Evolutionary conservation across 2,888 invertebrate genomes (phyloP).

Genomic region (Pilophorus perplexus): DNA sequence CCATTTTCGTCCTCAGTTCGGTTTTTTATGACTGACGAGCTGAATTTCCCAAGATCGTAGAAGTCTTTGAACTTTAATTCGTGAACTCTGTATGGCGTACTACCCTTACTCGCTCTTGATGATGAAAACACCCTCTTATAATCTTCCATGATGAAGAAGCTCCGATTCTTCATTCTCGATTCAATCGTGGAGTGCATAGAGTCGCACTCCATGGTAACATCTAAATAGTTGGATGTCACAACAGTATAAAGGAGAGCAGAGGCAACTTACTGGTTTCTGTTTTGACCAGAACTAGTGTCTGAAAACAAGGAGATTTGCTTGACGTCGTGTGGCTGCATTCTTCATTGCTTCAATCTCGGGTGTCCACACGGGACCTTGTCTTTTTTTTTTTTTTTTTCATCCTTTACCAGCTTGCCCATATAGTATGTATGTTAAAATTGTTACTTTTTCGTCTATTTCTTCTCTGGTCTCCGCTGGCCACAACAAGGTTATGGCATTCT

Average conservation of each 20-base stretch:
- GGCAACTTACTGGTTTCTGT: too few species aligned
- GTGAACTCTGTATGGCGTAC: too few species aligned
- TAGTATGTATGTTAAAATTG: not conserved
- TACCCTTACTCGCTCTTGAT: too few species aligned
- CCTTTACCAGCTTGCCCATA: not conserved
- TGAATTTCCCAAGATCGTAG: too few species aligned
- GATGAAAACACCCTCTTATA: too few species aligned
- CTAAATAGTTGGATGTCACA: too few species aligned
- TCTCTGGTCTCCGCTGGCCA: not conserved
- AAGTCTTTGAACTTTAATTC: too few species aligned
- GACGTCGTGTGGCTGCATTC: not conserved
- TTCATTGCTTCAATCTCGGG: not conserved
- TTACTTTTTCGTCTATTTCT: slow-evolving; percentile 1
- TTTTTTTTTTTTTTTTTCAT: not conserved
- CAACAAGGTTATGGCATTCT: not conserved
- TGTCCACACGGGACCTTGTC: not conserved
- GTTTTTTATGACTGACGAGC: too few species aligned
- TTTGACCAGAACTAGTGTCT: too few species aligned
- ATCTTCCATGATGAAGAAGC: not conserved
- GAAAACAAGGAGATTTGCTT: too few species aligned
- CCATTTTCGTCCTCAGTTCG: too few species aligned
- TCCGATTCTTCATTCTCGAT: not conserved
- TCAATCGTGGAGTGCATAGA: not conserved
- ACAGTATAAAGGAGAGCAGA: too few species aligned
- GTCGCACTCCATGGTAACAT: not conserved